Conservation (phyloP, 2,113 vertebrate genomes). For the Oxyruncus cristatus region DNA sequence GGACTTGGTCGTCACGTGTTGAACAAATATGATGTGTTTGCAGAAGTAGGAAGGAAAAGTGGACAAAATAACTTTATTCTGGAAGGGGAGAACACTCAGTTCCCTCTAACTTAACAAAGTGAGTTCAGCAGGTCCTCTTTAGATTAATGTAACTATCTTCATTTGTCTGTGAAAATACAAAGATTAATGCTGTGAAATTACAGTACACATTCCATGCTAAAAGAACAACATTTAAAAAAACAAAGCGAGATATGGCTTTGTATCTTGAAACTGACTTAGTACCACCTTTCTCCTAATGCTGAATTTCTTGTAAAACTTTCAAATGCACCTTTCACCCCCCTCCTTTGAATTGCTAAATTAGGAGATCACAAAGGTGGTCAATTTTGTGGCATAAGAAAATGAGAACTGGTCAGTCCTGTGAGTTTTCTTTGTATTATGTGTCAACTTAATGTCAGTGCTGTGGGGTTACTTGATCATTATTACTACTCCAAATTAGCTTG, state of each 20-base stretch:
- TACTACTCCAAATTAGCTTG: neutral
- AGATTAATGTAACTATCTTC: neutral
- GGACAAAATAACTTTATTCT: neutral
- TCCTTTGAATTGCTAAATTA: neutral
- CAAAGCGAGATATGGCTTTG: neutral
- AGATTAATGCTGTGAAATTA: neutral
- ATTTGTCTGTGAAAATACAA: neutral
- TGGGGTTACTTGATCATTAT: neutral
- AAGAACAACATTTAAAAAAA: neutral
- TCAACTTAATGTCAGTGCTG: neutral
- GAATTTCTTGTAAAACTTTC: neutral
- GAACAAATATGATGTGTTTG: neutral
- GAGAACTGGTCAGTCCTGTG: neutral
- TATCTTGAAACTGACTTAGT: neutral
- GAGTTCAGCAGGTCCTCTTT: neutral
- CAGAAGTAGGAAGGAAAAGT: neutral
- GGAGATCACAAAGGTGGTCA: neutral
- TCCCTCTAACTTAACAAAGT: neutral
- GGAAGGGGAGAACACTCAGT: neutral
- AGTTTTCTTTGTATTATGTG: neutral
- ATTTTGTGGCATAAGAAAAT: neutral
- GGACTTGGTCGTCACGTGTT: neutral
- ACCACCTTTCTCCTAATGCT: neutral
- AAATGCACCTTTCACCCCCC: neutral
- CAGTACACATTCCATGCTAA: neutral